phyloP scores from a whole-genome alignment of 2,113 vertebrate species.

The Spea multiplicata region DNA sequence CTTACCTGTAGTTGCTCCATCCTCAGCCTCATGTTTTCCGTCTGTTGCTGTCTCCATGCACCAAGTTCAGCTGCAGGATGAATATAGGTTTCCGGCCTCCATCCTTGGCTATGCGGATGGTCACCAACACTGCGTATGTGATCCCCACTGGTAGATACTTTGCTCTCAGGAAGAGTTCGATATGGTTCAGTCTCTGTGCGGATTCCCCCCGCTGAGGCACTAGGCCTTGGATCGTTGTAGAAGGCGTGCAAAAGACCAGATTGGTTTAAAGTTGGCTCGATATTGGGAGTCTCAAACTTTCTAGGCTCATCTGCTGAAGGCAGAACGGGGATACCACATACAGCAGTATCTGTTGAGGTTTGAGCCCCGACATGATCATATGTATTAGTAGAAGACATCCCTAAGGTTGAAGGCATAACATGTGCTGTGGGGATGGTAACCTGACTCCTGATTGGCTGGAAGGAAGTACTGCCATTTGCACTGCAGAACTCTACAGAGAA shows the following conservation, averaged over 20 bases:
- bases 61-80: constrained; percentile 71
- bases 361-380: constrained; percentile 60
- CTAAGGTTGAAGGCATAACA: constrained; percentile 94
- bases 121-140: constrained; percentile 54
- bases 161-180: constrained; percentile 78
- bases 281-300: constrained; percentile 79
- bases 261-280: constrained; percentile 89
- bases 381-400: constrained; percentile 71
- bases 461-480: constrained; percentile 80
- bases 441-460: constrained; percentile 91
- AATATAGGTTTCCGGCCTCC: constrained; percentile 69
- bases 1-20: constrained; percentile 93
- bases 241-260: constrained; percentile 74
- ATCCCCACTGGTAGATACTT: constrained; percentile 59
- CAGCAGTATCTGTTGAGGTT: constrained; percentile 59
- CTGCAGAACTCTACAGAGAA: constrained; percentile 76
- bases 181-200: constrained; percentile 68
- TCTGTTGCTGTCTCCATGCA: constrained; percentile 76
- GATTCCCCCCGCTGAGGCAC: constrained; percentile 66
- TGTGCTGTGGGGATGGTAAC: constrained; percentile 93
- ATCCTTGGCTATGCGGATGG: constrained; percentile 59
- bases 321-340: constrained; percentile 69
- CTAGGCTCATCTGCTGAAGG: constrained; percentile 73
- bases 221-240: constrained; percentile 75
- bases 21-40: constrained; percentile 81